Percentiles rank a stretch among this genome's conserved stretches.
These are phyloP conservation scores for Drosophila siamana DNA, from an alignment of 2,888 invertebrate species.

Conservation along the genomic window DNA sequence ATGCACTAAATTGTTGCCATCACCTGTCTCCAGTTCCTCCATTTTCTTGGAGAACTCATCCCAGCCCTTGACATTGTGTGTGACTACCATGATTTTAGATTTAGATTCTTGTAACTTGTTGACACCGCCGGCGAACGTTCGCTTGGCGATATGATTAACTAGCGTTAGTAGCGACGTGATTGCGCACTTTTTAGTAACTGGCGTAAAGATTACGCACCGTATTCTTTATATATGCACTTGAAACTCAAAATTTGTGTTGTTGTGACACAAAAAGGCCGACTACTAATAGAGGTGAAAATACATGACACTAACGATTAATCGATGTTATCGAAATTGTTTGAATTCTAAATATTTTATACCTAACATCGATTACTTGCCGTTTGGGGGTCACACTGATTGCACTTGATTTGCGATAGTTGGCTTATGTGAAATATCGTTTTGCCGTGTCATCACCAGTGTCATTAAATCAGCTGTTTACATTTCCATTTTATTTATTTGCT, in stretches of 20 bases:
- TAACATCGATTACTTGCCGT: no score
- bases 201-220: constrained; percentile 30
- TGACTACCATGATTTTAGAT: constrained; percentile 82
- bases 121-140: constrained; percentile 50
- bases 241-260: constrained; percentile 22
- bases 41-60: constrained; percentile 85
- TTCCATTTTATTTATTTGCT: constrained; percentile 31
- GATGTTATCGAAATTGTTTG: neutral
- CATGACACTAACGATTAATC: constrained; percentile 27
- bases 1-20: constrained; percentile 81
- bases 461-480: constrained; percentile 55
- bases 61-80: constrained; percentile 85
- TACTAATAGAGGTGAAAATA: neutral
- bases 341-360: no score
- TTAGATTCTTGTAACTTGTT: constrained; percentile 37
- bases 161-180: constrained; percentile 61
- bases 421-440: constrained; percentile 46
- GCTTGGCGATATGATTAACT: constrained; percentile 56
- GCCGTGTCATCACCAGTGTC: constrained; percentile 23
- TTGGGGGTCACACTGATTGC: neutral
- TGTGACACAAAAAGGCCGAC: constrained; percentile 24
- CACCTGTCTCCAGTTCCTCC: constrained; percentile 80
- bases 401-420: neutral
- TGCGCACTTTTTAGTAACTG: constrained; percentile 53
- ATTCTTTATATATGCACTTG: constrained; percentile 25